These are phyloP conservation scores for Acestrorhynchus altus DNA, from an alignment of 2,797 vertebrate genomes.

Conservation along the genomic window DNA sequence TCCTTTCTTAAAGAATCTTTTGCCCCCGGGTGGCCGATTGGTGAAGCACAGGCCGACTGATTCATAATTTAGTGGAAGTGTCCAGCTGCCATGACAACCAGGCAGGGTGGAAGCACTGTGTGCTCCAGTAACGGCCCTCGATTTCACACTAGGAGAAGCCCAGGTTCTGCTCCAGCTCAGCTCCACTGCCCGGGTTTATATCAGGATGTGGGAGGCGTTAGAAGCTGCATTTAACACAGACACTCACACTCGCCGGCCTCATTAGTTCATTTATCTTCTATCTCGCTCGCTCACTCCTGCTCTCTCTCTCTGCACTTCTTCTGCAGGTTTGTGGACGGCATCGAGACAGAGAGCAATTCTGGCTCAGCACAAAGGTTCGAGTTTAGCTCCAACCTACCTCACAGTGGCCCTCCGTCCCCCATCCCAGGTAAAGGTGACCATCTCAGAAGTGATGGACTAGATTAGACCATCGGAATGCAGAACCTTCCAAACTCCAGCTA, in stretches of 20 bases:
- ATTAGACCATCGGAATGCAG: too few relatives aligned
- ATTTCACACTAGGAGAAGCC: constrained; percentile 44
- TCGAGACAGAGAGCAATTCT: constrained; percentile 78
- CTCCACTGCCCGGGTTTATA: not conserved
- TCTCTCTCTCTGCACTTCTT: not conserved
- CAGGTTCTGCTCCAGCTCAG: constrained; percentile 29
- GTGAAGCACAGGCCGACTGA: constrained; percentile 37
- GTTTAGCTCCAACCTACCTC: constrained; percentile 74
- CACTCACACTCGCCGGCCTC: too few relatives aligned
- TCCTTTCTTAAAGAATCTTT: too few relatives aligned
- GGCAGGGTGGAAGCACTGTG: constrained; percentile 46
- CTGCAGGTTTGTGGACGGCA: constrained; percentile 83
- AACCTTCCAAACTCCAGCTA: too few relatives aligned
- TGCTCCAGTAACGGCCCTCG: constrained; percentile 35
- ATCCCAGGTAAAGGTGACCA: constrained; percentile 47
- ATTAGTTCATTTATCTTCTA: not conserved
- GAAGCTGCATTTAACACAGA: too few relatives aligned
- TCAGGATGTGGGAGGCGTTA: not conserved
- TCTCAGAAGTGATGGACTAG: too few relatives aligned
- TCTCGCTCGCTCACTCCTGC: not conserved
- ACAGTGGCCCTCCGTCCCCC: constrained; percentile 61
- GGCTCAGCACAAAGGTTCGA: constrained; percentile 79
- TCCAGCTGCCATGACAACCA: constrained; percentile 76
- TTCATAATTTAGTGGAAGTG: constrained; percentile 57
- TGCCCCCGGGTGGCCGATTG: constrained; percentile 44